Base-by-base conservation (phyloP, 2,797 vertebrate species). In the Bradypodion pumilum region DNA sequence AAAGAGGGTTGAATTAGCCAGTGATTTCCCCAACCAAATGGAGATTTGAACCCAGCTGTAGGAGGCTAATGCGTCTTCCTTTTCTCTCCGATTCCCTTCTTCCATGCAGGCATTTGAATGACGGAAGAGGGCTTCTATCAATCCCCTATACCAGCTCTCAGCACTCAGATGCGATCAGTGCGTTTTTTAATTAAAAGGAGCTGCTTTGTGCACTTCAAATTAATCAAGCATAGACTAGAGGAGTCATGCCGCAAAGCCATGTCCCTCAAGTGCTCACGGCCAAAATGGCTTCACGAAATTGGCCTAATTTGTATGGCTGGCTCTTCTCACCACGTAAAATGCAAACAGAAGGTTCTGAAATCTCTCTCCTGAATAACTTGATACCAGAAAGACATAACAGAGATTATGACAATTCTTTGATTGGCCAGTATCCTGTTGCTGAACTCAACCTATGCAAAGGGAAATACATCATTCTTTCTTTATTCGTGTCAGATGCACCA, bases 171-270 rank as follows among this genome's bases (percentile, higher is more conserved):
- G 84, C 19, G 56, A 84, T 78, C 52, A 4, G 23, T 84, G 78
- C 72, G 63, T 78, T 78, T 84, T 78, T 78, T n/a, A 84, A 78
- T 84, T 84, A 84, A 78, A 78, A 49, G 6, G 66, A 78, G 66
- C 66, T 37, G 37, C 75, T 42, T 63, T 35, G 10, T 37, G 74
- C 66, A 72, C 73, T 84, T 84, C 82, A 84, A 63, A 84, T 84
- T 72, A 78, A 73, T 72, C 75, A 63, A 72, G 21, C n/a, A 82
- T 65, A 29, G 42, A 73, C 72, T 84, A 29, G 40, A 62, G 59
- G n/a, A n/a, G n/a, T n/a, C n/a, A n/a, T n/a, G n/a, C n/a, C n/a
- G n/a, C n/a, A n/a, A n/a, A n/a, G n/a, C n/a, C n/a, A n/a, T n/a
- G n/a, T n/a, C n/a, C n/a, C 70, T 72, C 66, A 60, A 62, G 23